Evolutionary conservation across 2,888 invertebrate species (phyloP), one percentile per base, ranked within the genome.

Genomic region (Lepidonotus clava): DNA sequence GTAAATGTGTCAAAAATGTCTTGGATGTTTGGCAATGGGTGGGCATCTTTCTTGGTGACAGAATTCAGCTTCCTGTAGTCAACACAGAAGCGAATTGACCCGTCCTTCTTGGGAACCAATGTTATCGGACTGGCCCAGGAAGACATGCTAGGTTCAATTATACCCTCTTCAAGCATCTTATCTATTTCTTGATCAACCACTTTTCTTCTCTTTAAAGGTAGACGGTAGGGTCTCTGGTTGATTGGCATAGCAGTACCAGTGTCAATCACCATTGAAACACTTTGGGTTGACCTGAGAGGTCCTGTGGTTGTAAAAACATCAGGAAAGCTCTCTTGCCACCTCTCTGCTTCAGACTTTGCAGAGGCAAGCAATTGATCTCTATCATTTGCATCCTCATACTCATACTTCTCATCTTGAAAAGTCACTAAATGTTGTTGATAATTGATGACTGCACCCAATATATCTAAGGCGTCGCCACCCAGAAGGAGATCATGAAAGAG

Each of bases 1-100:
- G 56, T 61, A 2, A 89, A 36, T 14, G 83, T 6, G 41, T 89
- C 89, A 28, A 89, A 88, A 21, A 89, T 87, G 32, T 87, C 87
- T 56, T 89, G 67, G 51, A 87, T 84, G 8, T 66, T 21, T 0
- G 89, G 89, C 8, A 89, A 21, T 0, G 87, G 87, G 40, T 87
- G 87, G n/a, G 61, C 24, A 32, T 87, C 83, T 24, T 32, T 0
- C 51, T 53, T 86, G 0, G 86, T 88, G 8, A 85, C 53, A 14
- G 46, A 18, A 67, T 88, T 88, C 21, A 86, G 34, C 67, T 83
- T 80, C 2, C 86, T 32, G 53, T 86, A 88, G 53, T 88, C 88
- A 36, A 87, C 86, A 83, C 88, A 88, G 40, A 88, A 88, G 8
- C 85, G 34, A 18, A 51, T 40, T 18, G 24, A 24, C 11, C 76